Base-by-base conservation (phyloP, 23 tunicate genomes). In the Styela clava region DNA sequence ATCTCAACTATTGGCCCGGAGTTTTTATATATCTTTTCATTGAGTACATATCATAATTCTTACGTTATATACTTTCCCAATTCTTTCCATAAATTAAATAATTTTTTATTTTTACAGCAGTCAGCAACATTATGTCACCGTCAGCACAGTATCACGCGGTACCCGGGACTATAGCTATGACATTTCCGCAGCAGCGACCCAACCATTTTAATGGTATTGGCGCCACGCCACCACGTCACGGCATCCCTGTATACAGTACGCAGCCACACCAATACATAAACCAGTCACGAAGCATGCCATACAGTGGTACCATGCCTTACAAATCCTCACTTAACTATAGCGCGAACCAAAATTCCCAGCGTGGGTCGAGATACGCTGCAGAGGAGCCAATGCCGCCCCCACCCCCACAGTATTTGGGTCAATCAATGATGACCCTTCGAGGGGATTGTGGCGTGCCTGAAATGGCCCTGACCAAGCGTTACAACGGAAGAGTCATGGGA, bases 391-490 rank as follows among this genome's bases (percentile, higher is more conserved):
- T 83, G n/a, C 86, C 86, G n/a, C 86, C 86, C 5, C 86, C 86
- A 7, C 86, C 86, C 32, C 69, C 86, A 35, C 79, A 83, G 1
- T 83, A 83, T 78, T 35, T 64, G 29, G 86, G 86, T 1, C 86
- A 79, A 26, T 71, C 74, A 63, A 25, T 84, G 67, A 64, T 62
- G 84, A 79, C 83, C 29, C 32, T 81, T 12, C 52, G 68, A 22
- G 79, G 63, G 34, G 84, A 79, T 67, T 33, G 52, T 33, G 76
- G 56, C 21, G 35, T 34, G n/a, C 84, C 74, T 0, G 63, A 65
- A 31, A 52, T 61, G 69, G 29, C 26, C 18, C 24, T 27, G 34
- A 25, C 78, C 18, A 82, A 37, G 35, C 31, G 35, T 32, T 62
- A 82, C 35, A 24, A 35, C 0, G 64, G 44, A 29, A 22, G 32